Base-by-base conservation (phyloP, 2,888 invertebrate species). In the Hemicrepidius hirtus region DNA sequence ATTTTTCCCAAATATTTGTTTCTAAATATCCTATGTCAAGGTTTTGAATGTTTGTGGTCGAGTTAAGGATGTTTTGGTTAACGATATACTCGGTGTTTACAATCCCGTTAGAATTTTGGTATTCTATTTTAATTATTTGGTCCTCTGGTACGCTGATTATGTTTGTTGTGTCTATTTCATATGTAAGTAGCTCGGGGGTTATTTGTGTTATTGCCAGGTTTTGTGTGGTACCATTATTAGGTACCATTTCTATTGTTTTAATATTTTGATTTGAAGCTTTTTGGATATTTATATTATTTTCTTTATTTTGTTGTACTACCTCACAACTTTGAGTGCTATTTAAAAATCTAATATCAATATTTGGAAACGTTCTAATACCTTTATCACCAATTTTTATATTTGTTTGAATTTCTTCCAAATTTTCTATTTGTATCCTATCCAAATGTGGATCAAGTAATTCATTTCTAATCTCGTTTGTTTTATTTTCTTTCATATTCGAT, bases 81-180 rank as follows among this genome's bases (percentile, higher is more conserved):
- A 85, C 84, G 28, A 85, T 81, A 71, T 85, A 85, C 75, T 85
- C 84, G 2, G 84, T 84, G 68, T 83, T 85, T 5, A 86, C 80
- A 7, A 82, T 71, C 2, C 85, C 85, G 60, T 83, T 80, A 4
- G 82, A 83, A 59, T 82, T 84, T 74, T 82, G 80, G 60, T 84
- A 86, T 57, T 85, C 82, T 10, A 86, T 85, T 74, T 85, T 84
- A 24, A 86, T 83, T 24, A 86, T 84, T 75, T 84, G 84, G 65
- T 80, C 81, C 50, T 84, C 84, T 10, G 81, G 74, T 46, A 84
- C 80, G 65, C 75, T 83, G 18, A 85, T 83, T 5, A 84, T 78
- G 57, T 82, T 81, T 10, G 79, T 79, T 9, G 68, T 68, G 16
- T 73, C 68, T 59, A 73, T 68, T 65, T 73, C 68, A 21, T 73